A percentile compares a stretch with the other conserved stretches of the same genome.
These are phyloP conservation scores for Larimichthys polyactis DNA, from an alignment of 2,113 vertebrate species.

Conservation along the genomic window DNA sequence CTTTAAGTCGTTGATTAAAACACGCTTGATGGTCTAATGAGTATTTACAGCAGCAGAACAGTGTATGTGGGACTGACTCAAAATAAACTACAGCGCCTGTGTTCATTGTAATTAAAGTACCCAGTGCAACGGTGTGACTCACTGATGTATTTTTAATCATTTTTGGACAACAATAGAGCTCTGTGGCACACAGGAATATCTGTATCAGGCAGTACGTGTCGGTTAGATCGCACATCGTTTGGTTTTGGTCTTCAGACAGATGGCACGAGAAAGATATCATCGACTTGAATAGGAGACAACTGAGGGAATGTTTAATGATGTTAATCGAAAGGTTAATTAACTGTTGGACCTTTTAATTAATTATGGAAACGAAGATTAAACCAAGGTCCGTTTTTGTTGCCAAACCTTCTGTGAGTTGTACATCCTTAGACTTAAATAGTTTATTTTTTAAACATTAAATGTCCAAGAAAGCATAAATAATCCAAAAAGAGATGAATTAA, in stretches of 20 bases:
- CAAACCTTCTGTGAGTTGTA: neutral
- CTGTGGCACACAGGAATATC: neutral
- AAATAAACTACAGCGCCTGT: slow-evolving; percentile 1
- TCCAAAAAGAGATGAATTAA: neutral
- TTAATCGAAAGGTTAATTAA: neutral
- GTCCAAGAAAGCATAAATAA: neutral
- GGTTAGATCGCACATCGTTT: neutral
- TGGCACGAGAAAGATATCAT: neutral
- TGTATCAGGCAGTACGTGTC: neutral
- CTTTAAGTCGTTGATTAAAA: neutral
- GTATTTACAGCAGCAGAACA: neutral
- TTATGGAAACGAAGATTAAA: neutral
- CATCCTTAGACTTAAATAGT: neutral
- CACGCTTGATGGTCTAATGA: neutral
- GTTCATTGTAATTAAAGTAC: neutral
- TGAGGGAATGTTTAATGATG: neutral
- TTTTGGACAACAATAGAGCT: neutral
- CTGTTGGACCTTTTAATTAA: neutral
- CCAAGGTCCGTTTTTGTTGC: neutral
- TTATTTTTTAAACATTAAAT: neutral
- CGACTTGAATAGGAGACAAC: neutral
- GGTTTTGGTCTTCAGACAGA: neutral
- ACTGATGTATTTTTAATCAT: neutral
- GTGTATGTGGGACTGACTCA: neutral
- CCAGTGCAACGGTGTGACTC: neutral